A percentile compares a stretch with the other conserved stretches of the same genome.
Evolutionary conservation across 2,113 vertebrate species (phyloP).

Genomic region (Gobiocypris rarus): DNA sequence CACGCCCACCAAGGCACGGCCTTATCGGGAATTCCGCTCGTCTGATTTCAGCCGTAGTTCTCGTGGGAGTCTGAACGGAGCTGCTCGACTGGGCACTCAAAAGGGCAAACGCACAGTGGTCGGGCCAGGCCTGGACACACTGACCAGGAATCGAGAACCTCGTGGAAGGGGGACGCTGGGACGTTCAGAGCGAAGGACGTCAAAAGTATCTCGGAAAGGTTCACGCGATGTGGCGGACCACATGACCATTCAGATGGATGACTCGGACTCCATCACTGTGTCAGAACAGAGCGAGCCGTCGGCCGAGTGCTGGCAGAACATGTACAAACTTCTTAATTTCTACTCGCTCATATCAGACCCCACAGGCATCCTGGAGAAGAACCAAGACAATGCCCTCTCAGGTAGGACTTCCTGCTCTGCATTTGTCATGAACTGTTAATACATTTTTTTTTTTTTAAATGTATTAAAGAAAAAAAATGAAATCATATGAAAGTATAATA

Average conservation of each 20-base stretch:
- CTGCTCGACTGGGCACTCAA: slow-evolving; percentile 81
- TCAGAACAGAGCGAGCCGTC: slow-evolving; percentile 98
- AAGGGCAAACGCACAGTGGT: slow-evolving; percentile 84
- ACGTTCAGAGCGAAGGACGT: slow-evolving; percentile 91
- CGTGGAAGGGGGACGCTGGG: slow-evolving; percentile 88
- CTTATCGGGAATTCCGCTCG: slow-evolving; percentile 90
- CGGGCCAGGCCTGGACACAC: slow-evolving; percentile 73
- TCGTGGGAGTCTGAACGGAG: slow-evolving; percentile 91
- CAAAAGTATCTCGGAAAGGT: slow-evolving; percentile 93
- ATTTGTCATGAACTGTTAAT: not conserved
- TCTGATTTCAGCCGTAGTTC: slow-evolving; percentile 97
- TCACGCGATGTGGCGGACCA: slow-evolving; percentile 97
- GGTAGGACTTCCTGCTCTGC: slow-evolving; percentile 72
- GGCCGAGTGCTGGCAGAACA: slow-evolving; percentile 99
- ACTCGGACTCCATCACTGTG: slow-evolving; percentile 97
- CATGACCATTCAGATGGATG: slow-evolving; percentile 95
- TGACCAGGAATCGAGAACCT: slow-evolving; percentile 82
- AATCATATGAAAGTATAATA: too few species aligned
- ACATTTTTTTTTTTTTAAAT: too few species aligned
- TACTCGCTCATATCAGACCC: slow-evolving; percentile 99
- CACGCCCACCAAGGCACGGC: slow-evolving; percentile 93
- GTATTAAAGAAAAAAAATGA: too few species aligned
- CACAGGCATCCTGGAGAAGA: slow-evolving; percentile 94
- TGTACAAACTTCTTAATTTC: slow-evolving; percentile 99
- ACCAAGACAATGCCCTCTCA: slow-evolving; percentile 86